Evolutionary conservation across 2,113 vertebrate species (phyloP).

Genomic region (Petrocephalus microphthalmus): DNA sequence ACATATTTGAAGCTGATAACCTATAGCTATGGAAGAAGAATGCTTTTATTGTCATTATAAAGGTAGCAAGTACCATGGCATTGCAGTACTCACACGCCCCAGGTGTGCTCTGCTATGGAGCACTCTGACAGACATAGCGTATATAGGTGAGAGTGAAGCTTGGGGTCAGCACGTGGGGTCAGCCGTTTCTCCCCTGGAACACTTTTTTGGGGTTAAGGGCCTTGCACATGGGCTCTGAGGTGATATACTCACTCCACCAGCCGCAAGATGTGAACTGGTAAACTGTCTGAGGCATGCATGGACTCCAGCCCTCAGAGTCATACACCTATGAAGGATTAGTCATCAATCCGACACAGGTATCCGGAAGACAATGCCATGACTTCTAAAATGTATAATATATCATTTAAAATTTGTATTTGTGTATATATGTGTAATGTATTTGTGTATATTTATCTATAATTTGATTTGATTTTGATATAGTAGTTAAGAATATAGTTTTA

Average conservation of each 20-base stretch:
- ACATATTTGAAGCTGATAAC: not conserved
- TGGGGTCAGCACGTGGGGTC: not conserved
- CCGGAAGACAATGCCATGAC: not conserved
- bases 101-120: not conserved
- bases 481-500: not conserved
- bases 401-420: not conserved
- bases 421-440: not conserved
- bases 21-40: not conserved
- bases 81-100: not conserved
- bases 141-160: not conserved
- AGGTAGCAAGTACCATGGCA: not conserved
- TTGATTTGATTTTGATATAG: not conserved
- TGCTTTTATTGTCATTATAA: not conserved
- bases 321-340: not conserved
- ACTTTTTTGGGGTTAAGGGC: not conserved
- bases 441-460: not conserved
- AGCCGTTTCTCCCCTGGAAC: not conserved
- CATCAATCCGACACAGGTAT: not conserved
- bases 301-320: not conserved
- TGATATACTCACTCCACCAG: not conserved
- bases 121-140: not conserved
- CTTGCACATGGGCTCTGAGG: not conserved
- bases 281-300: not conserved
- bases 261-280: not conserved
- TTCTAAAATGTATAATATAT: not conserved